Base-by-base conservation (phyloP, 1,140 invertebrate species). In the Musca domestica region DNA sequence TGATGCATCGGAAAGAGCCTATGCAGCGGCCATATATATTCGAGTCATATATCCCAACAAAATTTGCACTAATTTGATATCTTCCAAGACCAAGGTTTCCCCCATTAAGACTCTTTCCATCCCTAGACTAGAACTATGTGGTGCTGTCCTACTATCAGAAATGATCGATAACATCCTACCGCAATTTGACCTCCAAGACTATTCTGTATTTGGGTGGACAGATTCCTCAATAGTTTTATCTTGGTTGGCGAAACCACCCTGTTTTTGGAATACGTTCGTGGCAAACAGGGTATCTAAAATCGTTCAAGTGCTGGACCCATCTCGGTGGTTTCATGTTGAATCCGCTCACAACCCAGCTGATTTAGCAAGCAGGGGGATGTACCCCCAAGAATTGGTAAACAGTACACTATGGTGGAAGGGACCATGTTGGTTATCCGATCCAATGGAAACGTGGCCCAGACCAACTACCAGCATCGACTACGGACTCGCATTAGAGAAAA, bases 21-120 rank as follows among this genome's bases (percentile, higher is more conserved):
- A 80, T 47, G 75, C 76, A 3, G 74, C 78, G 2, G 73, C 74
- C 56, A 20, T 78, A n/a, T 83, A 83, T 72, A 22, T 82, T 2
- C 70, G 78, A 41, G 10, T 30, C 4, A 23, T 23, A n/a, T 51
- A 64, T 20, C 20, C 6, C 3, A 15, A 48, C 52, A 30, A 17
- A 12, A 56, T 54, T 4, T 30, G n/a, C n/a, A 52, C 65, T 2
- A 48, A 14, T 46, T 34, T 73, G 6, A n/a, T 72, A 19, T 67
- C 67, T 30, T 46, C 70, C 6, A 70, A 72, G 51, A 63, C 69
- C 2, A 52, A 68, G 10, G 69, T 72, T 17, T 46, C 61, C 5
- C 70, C 71, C 6, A 41, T 70, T 12, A 70, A 69, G 30, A 19
- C 65, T 34, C 34, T 69, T 12, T 64, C 69, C 10, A 64, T 71